Evolutionary conservation across 2,888 invertebrate genomes (phyloP), one percentile per base, ranked within the genome.

Genomic region (Saturnia japonica): DNA sequence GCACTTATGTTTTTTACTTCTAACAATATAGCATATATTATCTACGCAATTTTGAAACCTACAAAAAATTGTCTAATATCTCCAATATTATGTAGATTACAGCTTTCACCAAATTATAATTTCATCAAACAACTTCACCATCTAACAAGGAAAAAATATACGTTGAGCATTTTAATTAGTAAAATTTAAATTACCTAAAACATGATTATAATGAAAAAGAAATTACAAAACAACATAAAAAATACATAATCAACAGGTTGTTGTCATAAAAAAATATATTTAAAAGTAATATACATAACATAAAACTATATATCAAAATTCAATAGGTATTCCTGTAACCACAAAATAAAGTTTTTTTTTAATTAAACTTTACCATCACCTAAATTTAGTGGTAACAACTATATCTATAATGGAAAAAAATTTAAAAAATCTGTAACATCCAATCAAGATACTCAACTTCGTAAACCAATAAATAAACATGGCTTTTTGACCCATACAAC

Each of bases 91-190:
- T 80, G 78, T 82, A 83, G 80, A 84, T 82, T 16, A 64, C 40
- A 64, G 6, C 91, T 89, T 85, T 88, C 90, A 91, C 92, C 91
- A 78, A 76, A 78, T 34, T 77, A 74, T 75, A 51, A 12, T 22
- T 28, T 42, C 19, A 64, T 47, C 68, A 72, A 74, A 67, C 77
- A 83, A 75, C 76, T 77, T 85, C 83, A 87, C 84, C 86, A 84
- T 83, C 80, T 80, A 86, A 80, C 82, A 86, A 83, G 80, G 82
- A 85, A 80, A 81, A 76, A 83, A 85, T 76, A 83, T 84, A 86
- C 80, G 85, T 93, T 93, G 93, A 93, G 93, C 93, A 93, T 88
- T 89, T 84, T 11, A 74, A 67, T 57, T 67, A 40, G 22, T 28
- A 22, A 70, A 60, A 25, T 66, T 70, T 42, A 57, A 57, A 68